Conservation (phyloP, 1,140 invertebrate genomes). For the Drosophila malerkotliana region DNA sequence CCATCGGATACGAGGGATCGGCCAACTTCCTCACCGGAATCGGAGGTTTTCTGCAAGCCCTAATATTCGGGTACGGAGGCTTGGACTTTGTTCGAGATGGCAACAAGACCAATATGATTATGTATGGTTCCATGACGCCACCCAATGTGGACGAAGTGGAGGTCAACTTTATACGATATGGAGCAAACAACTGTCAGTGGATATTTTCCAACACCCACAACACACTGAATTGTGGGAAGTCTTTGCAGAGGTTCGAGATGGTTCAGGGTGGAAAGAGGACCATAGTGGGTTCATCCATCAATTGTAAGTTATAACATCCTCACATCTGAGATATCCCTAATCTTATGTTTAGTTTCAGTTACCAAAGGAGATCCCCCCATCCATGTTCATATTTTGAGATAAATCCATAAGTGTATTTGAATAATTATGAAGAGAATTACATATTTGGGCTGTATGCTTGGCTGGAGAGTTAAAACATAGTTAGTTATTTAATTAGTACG, state of each 20-base stretch:
- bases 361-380: conserved; percentile 27
- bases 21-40: conserved; percentile 86
- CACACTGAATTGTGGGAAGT: conserved; percentile 19
- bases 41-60: conserved; percentile 86
- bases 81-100: conserved; percentile 84
- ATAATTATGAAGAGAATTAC: conserved; percentile 79
- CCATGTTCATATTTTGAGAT: conserved; percentile 35
- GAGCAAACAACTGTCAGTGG: conserved; percentile 27
- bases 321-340: not conserved
- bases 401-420: conserved; percentile 50
- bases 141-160: conserved; percentile 47
- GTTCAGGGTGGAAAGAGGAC: conserved; percentile 50
- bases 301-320: conserved; percentile 15
- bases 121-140: conserved; percentile 3
- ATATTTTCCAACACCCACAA: conserved; percentile 14
- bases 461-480: conserved; percentile 38
- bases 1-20: conserved; percentile 84
- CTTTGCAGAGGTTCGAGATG: conserved; percentile 27
- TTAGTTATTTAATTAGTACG: conserved; percentile 29
- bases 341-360: conserved; percentile 26
- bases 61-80: conserved; percentile 85
- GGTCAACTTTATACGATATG: conserved; percentile 49
- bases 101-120: conserved; percentile 22
- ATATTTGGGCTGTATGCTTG: conserved; percentile 29
- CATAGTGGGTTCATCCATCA: conserved; percentile 29